Conservation (phyloP, 2,797 vertebrate genomes). For the Hydrocynus forskahlii region DNA sequence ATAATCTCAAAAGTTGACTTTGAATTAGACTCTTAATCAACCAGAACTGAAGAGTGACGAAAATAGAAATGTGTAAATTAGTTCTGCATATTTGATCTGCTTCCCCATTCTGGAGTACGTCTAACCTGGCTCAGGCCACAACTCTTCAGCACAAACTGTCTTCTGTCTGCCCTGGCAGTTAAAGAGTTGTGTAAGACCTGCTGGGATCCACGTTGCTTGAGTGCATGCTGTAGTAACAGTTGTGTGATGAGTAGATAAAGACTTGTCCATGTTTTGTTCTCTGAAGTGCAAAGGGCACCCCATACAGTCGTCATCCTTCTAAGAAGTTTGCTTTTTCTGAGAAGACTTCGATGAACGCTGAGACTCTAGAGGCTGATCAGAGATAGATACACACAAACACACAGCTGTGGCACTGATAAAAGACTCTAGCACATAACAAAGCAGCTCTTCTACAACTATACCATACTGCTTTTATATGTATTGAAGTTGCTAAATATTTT, state of each 20-base stretch:
- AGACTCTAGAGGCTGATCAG: neutral
- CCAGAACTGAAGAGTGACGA: conserved; percentile 7
- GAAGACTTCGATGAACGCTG: neutral
- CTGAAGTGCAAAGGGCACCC: conserved; percentile 8
- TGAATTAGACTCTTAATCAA: conserved; percentile 9
- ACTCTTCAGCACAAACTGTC: neutral
- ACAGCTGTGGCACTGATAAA: neutral
- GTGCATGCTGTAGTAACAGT: conserved; percentile 21
- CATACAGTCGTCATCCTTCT: neutral
- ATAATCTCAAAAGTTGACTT: conserved; percentile 1
- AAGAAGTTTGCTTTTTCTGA: conserved; percentile 8
- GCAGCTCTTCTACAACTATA: neutral
- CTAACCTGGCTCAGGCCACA: conserved; percentile 15
- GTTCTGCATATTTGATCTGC: conserved; percentile 21
- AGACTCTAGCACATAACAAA: neutral
- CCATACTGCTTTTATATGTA: neutral
- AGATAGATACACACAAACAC: conserved; percentile 1
- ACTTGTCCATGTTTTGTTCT: conserved; percentile 9
- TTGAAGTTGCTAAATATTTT: neutral
- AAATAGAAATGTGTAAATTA: conserved; percentile 19
- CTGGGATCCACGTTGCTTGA: neutral
- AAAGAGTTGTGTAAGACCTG: neutral
- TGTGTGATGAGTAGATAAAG: conserved; percentile 17
- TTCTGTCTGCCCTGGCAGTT: conserved; percentile 7
- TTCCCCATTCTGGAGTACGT: conserved; percentile 10